phyloP scores from a whole-genome alignment of 2,113 vertebrate genomes.

The Tragelaphus buxtoni region DNA sequence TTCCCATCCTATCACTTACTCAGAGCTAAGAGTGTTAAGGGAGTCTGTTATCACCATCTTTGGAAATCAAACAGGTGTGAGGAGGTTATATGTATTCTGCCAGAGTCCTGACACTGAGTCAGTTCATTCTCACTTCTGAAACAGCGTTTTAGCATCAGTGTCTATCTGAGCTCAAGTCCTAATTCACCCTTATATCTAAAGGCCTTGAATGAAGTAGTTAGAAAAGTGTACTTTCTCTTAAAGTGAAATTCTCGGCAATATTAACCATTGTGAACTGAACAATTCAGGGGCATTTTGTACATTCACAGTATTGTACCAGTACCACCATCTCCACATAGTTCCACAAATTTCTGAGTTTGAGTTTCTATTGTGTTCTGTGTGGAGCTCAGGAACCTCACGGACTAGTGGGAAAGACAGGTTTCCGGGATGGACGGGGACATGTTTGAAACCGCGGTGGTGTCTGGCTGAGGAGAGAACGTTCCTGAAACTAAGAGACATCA shows the following conservation, averaged over 20 bases:
- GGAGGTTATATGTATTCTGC: not conserved
- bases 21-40: not conserved
- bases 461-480: fast-evolving
- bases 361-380: not conserved
- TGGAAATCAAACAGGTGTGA: not conserved
- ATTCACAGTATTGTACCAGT: fast-evolving
- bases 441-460: fast-evolving
- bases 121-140: not conserved
- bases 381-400: not conserved
- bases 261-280: not conserved
- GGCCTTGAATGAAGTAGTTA: not conserved
- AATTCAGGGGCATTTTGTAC: not conserved
- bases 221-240: not conserved
- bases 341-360: too few relatives aligned
- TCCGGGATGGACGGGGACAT: fast-evolving
- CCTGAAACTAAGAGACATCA: not conserved
- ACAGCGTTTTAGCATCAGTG: not conserved
- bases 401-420: too few relatives aligned
- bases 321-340: not conserved
- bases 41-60: not conserved
- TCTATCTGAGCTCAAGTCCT: not conserved
- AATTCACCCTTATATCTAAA: not conserved
- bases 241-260: not conserved
- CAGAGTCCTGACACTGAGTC: too few relatives aligned
- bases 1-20: not conserved